These are phyloP conservation scores for Meiosimyza decipiens DNA, from an alignment of 2,888 invertebrate species.

Conservation along the genomic window DNA sequence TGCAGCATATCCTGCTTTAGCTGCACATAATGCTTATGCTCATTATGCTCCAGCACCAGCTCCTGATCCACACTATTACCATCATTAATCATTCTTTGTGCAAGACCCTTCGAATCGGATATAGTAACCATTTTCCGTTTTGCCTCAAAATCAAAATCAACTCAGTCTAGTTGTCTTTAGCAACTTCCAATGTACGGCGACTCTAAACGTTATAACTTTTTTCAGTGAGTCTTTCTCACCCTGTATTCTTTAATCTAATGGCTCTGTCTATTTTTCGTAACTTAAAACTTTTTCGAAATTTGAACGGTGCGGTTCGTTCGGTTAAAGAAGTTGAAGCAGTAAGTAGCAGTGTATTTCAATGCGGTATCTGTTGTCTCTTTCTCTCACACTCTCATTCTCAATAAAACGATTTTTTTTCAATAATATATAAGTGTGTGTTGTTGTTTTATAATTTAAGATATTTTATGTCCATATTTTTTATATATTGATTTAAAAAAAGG, in stretches of 20 bases:
- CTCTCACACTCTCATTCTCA: conserved; percentile 26
- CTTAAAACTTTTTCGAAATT: background rate
- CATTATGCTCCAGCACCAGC: conserved; percentile 50
- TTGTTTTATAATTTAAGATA: conserved; percentile 51
- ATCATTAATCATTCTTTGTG: conserved; percentile 44
- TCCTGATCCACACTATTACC: conserved; percentile 47
- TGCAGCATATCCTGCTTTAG: conserved; percentile 59
- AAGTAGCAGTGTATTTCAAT: background rate
- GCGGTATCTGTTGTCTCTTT: conserved; percentile 27
- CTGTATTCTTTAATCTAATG: background rate
- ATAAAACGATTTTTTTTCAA: conserved; percentile 11
- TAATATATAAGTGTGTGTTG: conserved; percentile 52
- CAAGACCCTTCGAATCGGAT: background rate
- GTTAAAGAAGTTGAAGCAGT: background rate
- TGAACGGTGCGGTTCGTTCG: conserved; percentile 25
- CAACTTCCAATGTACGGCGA: conserved; percentile 44
- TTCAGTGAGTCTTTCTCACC: conserved; percentile 1
- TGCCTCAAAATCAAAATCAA: background rate
- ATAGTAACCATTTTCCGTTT: conserved; percentile 31
- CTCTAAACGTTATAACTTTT: conserved; percentile 33
- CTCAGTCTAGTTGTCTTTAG: conserved; percentile 31
- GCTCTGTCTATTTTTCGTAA: background rate
- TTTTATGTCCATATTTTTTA: conserved; percentile 18
- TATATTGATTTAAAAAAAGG: background rate
- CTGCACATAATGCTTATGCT: conserved; percentile 56